Percentiles rank a stretch among this genome's conserved stretches.
phyloP scores from a whole-genome alignment of 92 coral and sea anemone species.

The Phenganax marumi region DNA sequence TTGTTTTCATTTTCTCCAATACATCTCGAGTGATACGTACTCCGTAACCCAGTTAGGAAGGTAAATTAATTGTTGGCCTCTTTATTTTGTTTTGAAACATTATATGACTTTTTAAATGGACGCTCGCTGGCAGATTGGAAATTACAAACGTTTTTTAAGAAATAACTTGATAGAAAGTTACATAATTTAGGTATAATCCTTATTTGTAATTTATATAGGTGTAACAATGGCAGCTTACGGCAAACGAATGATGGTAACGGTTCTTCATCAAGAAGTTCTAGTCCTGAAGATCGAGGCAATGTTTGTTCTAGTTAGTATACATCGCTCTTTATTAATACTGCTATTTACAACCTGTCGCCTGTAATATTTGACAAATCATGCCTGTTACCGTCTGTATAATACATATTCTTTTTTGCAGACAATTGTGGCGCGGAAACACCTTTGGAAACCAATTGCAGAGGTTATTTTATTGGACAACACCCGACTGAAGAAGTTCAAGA shows the following conservation, averaged over 20 bases:
- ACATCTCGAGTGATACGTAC: constrained; percentile 79
- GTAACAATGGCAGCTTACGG: background rate
- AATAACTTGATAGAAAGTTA: too few relatives aligned
- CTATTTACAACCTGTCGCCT: background rate
- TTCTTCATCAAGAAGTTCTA: background rate
- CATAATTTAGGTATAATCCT: background rate
- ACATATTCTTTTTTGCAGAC: background rate
- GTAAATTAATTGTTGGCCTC: constrained; percentile 30
- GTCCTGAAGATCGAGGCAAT: background rate
- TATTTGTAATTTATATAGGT: background rate
- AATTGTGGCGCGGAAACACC: background rate
- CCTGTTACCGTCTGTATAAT: too few relatives aligned
- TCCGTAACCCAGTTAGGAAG: constrained; percentile 66
- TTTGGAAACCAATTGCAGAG: constrained; percentile 6
- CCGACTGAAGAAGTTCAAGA: constrained; percentile 1
- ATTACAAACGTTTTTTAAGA: too few relatives aligned
- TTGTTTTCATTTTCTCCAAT: constrained; percentile 89
- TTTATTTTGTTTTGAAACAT: too few relatives aligned
- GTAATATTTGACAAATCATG: background rate
- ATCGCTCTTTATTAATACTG: background rate
- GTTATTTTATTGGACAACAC: constrained; percentile 12
- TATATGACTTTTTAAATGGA: too few relatives aligned
- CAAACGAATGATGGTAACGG: background rate
- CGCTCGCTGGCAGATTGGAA: too few relatives aligned
- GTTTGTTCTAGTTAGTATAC: constrained; percentile 8